A percentile compares a stretch with the other conserved stretches of the same genome.
phyloP scores from a whole-genome alignment of 2,888 invertebrate species.

The Pammene fasciana region DNA sequence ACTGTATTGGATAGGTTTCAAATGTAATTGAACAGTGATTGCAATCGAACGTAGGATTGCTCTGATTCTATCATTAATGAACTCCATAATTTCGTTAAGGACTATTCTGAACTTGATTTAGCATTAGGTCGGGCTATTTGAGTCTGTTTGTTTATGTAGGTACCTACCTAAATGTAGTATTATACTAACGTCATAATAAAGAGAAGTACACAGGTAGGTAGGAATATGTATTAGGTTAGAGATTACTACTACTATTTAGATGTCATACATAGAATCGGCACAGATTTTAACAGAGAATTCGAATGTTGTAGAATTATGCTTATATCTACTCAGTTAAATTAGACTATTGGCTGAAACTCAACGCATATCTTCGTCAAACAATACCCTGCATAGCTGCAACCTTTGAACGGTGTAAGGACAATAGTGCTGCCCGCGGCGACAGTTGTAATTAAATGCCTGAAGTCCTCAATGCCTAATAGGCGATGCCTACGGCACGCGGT shows the following conservation, averaged over 20 bases:
- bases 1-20: conserved; percentile 6
- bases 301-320: not conserved
- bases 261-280: too few relatives aligned
- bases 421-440: conserved; percentile 52
- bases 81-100: conserved; percentile 1
- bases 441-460: conserved; percentile 62
- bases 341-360: conserved; percentile 4
- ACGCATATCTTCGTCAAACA: conserved; percentile 17
- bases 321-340: not conserved
- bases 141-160: too few relatives aligned
- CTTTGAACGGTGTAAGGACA: conserved; percentile 6
- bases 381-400: conserved; percentile 12
- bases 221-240: too few relatives aligned
- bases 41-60: conserved; percentile 9
- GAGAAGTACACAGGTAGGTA: too few relatives aligned
- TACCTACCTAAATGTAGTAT: too few relatives aligned
- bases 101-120: not conserved
- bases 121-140: not conserved
- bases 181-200: too few relatives aligned
- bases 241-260: too few relatives aligned
- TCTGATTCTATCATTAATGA: conserved; percentile 8
- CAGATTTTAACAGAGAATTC: too few relatives aligned
- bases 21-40: conserved; percentile 24
- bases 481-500: conserved; percentile 4
- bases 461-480: conserved; percentile 43